Percentiles rank a stretch among this genome's conserved stretches.
phyloP scores from a whole-genome alignment of 2,797 vertebrate species.

The Onychomys arenicola region DNA sequence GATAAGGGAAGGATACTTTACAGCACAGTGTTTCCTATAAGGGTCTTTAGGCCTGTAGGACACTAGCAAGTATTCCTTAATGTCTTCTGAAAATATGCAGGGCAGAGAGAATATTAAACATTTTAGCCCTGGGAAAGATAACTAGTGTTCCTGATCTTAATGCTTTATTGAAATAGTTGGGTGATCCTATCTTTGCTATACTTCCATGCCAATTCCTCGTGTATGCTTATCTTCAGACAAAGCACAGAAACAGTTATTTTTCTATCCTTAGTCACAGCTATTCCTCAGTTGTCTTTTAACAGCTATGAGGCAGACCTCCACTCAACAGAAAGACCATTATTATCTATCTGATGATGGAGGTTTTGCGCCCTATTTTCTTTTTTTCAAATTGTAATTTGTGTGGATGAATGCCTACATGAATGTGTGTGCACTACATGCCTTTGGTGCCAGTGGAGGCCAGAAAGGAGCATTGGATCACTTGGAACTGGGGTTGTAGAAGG shows the following conservation, averaged over 20 bases:
- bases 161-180: background rate
- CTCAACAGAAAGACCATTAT: background rate
- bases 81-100: background rate
- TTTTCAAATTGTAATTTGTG: background rate
- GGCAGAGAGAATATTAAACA: background rate
- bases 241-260: background rate
- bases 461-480: background rate
- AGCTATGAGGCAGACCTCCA: background rate
- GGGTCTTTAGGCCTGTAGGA: background rate
- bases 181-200: background rate
- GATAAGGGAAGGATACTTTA: fast-evolving
- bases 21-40: background rate
- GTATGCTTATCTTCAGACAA: background rate
- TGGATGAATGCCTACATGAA: background rate
- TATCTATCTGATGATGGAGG: background rate
- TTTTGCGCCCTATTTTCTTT: background rate
- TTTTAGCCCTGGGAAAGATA: background rate
- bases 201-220: background rate
- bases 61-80: background rate
- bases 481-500: background rate
- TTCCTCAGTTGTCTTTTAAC: background rate
- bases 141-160: background rate
- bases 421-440: background rate
- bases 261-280: background rate
- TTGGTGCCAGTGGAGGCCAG: background rate